Evolutionary conservation across 2,888 invertebrate genomes (phyloP).

Genomic region (Lepidocyrtoides sp.): DNA sequence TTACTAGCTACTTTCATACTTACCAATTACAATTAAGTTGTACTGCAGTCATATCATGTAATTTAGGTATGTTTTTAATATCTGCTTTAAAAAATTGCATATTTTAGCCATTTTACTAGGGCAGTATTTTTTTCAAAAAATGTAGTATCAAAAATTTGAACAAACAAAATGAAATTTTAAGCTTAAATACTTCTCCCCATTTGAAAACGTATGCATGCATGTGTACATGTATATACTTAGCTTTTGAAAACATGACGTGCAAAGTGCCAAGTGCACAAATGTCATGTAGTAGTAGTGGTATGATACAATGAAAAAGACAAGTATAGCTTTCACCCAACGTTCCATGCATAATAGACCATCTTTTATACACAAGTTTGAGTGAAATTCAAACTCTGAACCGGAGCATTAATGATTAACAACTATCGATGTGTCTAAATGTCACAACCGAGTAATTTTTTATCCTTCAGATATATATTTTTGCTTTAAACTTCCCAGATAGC

Average conservation of each 20-base stretch:
- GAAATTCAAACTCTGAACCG: slow-evolving; percentile 20
- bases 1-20: too few relatives aligned
- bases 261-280: slow-evolving; percentile 26
- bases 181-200: background rate
- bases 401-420: slow-evolving; percentile 63
- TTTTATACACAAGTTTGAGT: slow-evolving; percentile 23
- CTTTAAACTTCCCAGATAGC: background rate
- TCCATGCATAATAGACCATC: background rate
- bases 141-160: too few relatives aligned
- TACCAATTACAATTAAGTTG: too few relatives aligned
- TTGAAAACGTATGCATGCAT: background rate
- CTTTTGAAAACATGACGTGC: background rate
- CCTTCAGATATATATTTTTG: background rate
- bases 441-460: slow-evolving; percentile 58
- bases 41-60: too few relatives aligned
- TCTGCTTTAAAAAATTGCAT: too few relatives aligned
- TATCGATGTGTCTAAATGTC: slow-evolving; percentile 61
- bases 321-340: slow-evolving; percentile 20
- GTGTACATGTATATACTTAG: background rate
- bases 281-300: background rate
- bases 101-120: too few relatives aligned
- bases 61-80: too few relatives aligned
- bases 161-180: too few relatives aligned
- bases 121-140: too few relatives aligned
- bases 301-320: background rate